Evolutionary conservation across 2,888 invertebrate species (phyloP), one percentile per base, ranked within the genome.

Genomic region (Lepidonotus clava): DNA sequence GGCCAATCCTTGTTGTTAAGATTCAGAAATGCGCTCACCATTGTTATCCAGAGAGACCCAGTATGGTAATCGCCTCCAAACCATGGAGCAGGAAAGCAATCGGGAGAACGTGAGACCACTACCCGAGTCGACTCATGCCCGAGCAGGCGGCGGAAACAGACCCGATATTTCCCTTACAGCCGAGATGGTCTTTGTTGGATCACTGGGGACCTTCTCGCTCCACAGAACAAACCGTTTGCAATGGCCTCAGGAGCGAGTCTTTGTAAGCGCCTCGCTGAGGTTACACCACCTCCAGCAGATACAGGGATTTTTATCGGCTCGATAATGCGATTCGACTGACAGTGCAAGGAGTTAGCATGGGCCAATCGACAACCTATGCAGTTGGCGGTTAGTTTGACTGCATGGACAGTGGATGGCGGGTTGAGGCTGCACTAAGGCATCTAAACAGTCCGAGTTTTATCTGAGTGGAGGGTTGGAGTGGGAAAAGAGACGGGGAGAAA

Each of bases 211-310:
- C 66, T 32, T 66, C 66, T 66, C 66, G 32, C 66, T 66, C 24
- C 66, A 66, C 66, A 66, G n/a, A 66, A 66, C 66, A 66, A 66
- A 66, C 66, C 24, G 8, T 66, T 66, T 66, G 66, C 14, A 66
- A 66, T 66, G 6, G 66, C 24, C 66, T 66, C 24, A 51, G 51
- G 21, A 21, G 51, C 51, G 14, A 14, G 11, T 11, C 21, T 21
- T 51, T 11, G 21, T 11, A 51, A 51, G 51, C 11, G 21, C 51
- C 51, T 14, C 11, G 11, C 14, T 51, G 51, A 51, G 51, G 11
- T 51, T 51, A 51, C 51, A 14, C n/a, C n/a, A n/a, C n/a, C 51
- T 51, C 51, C 11, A 14, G 51, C 11, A 51, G 51, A 51, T 14
- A 51, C 51, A 51, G 21, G 51, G 51, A 51, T 51, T 51, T 51